These are phyloP conservation scores for Enteromius viviparus DNA, from an alignment of 2,797 vertebrate genomes.

Conservation along the genomic window DNA sequence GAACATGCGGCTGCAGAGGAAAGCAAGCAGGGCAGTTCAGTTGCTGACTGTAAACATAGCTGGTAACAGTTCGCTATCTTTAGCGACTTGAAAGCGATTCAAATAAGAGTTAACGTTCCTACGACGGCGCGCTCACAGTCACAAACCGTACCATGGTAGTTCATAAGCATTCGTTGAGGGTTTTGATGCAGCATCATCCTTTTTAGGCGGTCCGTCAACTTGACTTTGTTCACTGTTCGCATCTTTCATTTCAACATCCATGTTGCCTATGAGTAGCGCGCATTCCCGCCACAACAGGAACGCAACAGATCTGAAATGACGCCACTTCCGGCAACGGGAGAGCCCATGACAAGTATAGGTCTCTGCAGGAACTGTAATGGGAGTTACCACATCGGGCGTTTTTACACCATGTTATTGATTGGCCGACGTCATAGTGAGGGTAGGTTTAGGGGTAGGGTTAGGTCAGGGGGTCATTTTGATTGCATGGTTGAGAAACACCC, in stretches of 20 bases:
- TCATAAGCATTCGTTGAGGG: slow-evolving; percentile 48
- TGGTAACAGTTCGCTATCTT: background rate
- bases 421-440: no score
- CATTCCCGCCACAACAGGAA: slow-evolving; percentile 43
- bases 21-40: background rate
- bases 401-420: no score
- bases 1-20: background rate
- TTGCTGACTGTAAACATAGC: background rate
- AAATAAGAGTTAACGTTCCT: no score
- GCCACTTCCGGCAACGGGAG: slow-evolving; percentile 19
- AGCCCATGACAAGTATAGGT: background rate
- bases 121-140: background rate
- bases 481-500: no score
- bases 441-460: no score
- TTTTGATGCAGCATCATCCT: slow-evolving; percentile 36
- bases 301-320: background rate
- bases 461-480: no score
- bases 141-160: slow-evolving; percentile 54
- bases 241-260: slow-evolving; percentile 61
- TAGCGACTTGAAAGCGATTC: background rate
- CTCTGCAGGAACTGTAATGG: no score
- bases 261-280: background rate
- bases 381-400: no score
- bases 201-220: slow-evolving; percentile 36
- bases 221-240: slow-evolving; percentile 36